Evolutionary conservation across 2,113 vertebrate genomes (phyloP), one percentile per base, ranked within the genome.

Genomic region (Mystacornis crossleyi): DNA sequence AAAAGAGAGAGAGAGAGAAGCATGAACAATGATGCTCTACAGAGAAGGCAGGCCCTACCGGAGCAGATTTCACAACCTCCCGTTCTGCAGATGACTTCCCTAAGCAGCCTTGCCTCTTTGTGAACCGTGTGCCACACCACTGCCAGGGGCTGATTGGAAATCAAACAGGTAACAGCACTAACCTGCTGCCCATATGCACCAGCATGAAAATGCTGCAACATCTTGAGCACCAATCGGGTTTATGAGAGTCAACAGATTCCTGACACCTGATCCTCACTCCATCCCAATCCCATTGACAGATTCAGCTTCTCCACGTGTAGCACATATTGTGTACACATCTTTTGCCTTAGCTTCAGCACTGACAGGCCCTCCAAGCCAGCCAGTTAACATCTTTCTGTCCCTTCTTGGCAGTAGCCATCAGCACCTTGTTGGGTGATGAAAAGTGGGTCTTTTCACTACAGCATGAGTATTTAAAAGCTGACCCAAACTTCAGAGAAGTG

Each of bases 11-110:
- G 10, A 62, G 8, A 8, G 2, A 57, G 11, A 54, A 34, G 15
- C 9, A 20, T 3, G 6, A 51, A 18, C 11, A 33, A 13, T 4
- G 16, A 15, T 0, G 0, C 23, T 31, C 20, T 60, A 5, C 19
- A 40, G 42, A 45, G 48, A 64, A 51, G 31, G 29, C 34, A 73
- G 55, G 17, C 25, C 14, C 72, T 18, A 4, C n/a, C 60, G 31
- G n/a, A 48, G 25, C 16, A 31, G 40, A 14, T 40, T 74, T 81
- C 48, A 50, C 33, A 10, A 12, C n/a, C 10, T 8, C 42, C 10
- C 2, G 0, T 55, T 42, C 38, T 67, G 36, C 0, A 1, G 29
- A 8, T 14, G 7, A 28, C 18, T n/a, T 47, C 25, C 45, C 51
- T 15, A 36, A 12, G 20, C 9, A 34, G 36, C n/a, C 31, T 62